These are phyloP conservation scores for Molossus molossus DNA, from an alignment of 2,797 vertebrate species.

Conservation along the genomic window DNA sequence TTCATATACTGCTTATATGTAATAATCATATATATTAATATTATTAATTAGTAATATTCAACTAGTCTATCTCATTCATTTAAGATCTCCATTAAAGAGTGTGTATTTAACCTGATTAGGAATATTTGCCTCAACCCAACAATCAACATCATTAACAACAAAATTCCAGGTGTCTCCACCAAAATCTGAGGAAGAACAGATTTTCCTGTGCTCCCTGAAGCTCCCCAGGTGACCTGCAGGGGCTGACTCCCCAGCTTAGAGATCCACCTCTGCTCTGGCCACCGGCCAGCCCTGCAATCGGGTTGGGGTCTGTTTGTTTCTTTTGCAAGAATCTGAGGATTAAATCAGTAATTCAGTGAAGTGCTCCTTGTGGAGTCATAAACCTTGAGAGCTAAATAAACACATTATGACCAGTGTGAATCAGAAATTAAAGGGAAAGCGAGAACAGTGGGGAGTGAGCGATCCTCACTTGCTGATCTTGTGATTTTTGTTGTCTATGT, in stretches of 20 bases:
- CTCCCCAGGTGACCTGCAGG: rapidly evolving
- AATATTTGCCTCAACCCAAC: no score
- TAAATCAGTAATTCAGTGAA: background rate
- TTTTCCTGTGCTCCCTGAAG: rapidly evolving
- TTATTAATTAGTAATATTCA: background rate
- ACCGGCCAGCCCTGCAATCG: rapidly evolving
- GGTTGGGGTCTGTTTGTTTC: rapidly evolving
- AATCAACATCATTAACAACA: rapidly evolving
- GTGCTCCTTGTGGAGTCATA: rapidly evolving
- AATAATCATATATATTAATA: background rate
- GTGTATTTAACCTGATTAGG: background rate
- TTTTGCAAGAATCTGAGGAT: background rate
- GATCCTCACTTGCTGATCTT: rapidly evolving
- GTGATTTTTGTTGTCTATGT: background rate
- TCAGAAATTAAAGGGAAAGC: background rate
- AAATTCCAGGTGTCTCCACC: rapidly evolving
- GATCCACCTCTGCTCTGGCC: rapidly evolving
- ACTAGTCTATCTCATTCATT: background rate
- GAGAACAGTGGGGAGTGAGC: background rate
- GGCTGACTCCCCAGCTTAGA: background rate
- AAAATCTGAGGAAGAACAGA: rapidly evolving
- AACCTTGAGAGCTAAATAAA: background rate
- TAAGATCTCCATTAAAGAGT: background rate
- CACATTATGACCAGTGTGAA: background rate
- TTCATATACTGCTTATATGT: background rate